Base-by-base conservation (phyloP, 2,797 vertebrate species). In the Bufotes viridis region DNA sequence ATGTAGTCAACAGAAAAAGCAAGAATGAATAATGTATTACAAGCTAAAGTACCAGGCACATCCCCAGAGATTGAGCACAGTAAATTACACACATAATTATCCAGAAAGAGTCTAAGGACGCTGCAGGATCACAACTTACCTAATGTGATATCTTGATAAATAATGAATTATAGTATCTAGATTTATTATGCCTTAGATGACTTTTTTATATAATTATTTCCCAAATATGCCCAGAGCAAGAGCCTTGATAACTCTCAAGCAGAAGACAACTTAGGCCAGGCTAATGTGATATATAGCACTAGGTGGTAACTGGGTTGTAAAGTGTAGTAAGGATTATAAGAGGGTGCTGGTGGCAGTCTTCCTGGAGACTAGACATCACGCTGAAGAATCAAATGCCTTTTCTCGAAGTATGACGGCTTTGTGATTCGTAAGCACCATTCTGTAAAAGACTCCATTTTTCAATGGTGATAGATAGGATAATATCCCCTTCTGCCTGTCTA, bases 31-130 rank as follows among this genome's bases (percentile, higher is more conserved):
- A 79, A 89, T 89, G 58, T 72, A 89, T 82, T n/a, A 86, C 58
- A 81, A 89, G 81, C 65, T 72, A 85, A 72, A 82, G 57, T 42
- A 42, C 70, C 70, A 69, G 83, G 58, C 42, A 42, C 60, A 89
- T 81, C 70, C 87, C 78, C 20, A n/a, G 87, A 80, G 87, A 89
- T 70, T 2, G n/a, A 22, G 51, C 24, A 86, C 79, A 86, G 84
- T 76, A 82, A 89, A 76, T 82, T 86, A 85, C 84, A 89, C 69
- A 67, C 79, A 89, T 82, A 86, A 89, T 89, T 89, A 89, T 82
- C 84, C 78, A 58, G 81, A 86, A 82, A 78, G 79, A 86, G 67
- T 86, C 80, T 49, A 82, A 89, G 72, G 78, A 75, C 88, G 22
- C 79, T n/a, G 57, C 72, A 18, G 34, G 61, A 78, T 69, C 79